phyloP scores from a whole-genome alignment of 2,888 invertebrate genomes.

The Mythimna vitellina region DNA sequence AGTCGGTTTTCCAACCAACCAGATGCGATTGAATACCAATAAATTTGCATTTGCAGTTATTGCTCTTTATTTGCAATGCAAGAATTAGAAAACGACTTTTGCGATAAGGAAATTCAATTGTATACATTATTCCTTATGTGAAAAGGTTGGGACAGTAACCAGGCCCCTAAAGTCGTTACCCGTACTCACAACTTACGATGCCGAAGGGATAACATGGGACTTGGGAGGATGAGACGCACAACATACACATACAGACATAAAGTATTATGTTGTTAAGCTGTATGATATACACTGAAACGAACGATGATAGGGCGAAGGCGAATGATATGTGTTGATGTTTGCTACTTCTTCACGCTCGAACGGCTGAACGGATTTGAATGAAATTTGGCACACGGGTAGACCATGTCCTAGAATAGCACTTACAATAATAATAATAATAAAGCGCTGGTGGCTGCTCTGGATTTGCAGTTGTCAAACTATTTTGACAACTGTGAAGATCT shows the following conservation, averaged over 20 bases:
- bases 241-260: background rate
- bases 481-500: no score
- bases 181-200: slow-evolving; percentile 37
- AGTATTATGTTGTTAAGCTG: background rate
- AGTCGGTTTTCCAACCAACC: background rate
- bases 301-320: no score
- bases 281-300: no score
- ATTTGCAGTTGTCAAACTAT: no score
- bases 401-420: no score
- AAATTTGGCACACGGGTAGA: no score
- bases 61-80: background rate
- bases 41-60: background rate
- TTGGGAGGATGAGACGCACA: background rate
- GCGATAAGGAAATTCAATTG: background rate
- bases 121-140: background rate
- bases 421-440: no score
- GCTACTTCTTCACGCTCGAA: no score
- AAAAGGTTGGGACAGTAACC: slow-evolving; percentile 9
- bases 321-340: no score
- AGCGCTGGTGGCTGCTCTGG: no score
- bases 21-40: background rate
- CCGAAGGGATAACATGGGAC: slow-evolving; percentile 24
- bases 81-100: background rate
- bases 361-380: no score
- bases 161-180: slow-evolving; percentile 35